Conservation (phyloP, 2,113 vertebrate species). For the Pomatostomus ruficeps region DNA sequence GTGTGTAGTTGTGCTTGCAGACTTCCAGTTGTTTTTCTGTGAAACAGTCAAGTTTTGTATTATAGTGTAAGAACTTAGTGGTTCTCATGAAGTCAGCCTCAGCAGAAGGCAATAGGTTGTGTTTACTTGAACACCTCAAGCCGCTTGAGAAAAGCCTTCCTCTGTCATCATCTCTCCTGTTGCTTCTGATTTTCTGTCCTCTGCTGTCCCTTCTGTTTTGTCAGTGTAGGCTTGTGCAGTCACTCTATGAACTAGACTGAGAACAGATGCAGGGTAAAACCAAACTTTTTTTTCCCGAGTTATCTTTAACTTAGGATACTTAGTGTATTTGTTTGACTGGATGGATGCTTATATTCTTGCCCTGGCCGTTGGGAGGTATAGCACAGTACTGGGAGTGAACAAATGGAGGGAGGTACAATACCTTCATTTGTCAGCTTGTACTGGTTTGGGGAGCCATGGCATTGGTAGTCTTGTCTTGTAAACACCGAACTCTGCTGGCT, state of each 20-base stretch:
- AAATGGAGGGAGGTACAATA: background rate
- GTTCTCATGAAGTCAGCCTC: background rate
- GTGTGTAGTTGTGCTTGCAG: fast-evolving
- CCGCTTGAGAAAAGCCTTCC: background rate
- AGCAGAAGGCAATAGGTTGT: background rate
- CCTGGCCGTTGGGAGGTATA: background rate
- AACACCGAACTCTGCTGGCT: background rate
- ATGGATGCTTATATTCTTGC: background rate
- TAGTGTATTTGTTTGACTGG: background rate
- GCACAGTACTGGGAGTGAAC: background rate
- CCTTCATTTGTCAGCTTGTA: background rate
- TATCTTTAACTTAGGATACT: background rate
- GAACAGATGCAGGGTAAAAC: background rate
- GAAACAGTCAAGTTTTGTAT: background rate
- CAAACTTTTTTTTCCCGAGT: fast-evolving
- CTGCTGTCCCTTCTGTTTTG: background rate
- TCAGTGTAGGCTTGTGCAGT: background rate
- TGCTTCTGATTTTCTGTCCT: background rate
- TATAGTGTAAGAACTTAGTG: fast-evolving
- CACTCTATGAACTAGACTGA: background rate
- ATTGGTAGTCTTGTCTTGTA: background rate
- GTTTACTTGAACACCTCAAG: background rate
- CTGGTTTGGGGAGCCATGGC: fast-evolving
- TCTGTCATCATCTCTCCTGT: background rate
- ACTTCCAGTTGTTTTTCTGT: background rate